Evolutionary conservation across 2,113 vertebrate genomes (phyloP), one percentile per base, ranked within the genome.

Genomic region (Mionectes macconnelli): DNA sequence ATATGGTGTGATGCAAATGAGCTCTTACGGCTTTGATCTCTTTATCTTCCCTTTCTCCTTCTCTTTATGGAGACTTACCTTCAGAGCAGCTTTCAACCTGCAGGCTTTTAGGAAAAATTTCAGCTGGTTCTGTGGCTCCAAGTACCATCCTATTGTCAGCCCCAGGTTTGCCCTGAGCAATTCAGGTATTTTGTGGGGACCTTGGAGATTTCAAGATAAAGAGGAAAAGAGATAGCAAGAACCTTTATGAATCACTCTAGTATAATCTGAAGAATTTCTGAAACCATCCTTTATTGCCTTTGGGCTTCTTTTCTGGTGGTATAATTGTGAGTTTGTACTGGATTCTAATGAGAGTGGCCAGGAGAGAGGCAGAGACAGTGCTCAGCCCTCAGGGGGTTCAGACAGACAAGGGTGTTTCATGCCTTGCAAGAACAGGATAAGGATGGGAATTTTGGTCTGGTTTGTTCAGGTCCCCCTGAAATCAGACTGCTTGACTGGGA

Each of bases 181-280:
- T 49, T 44, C 91, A 96, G 69, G 89, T 84, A 50, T 94, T 97
- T 89, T 94, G 87, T 95, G 96, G 95, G 89, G 89, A 82, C 93
- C 94, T 93, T 6, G 30, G 83, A 92, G 95, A 97, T 97, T 63
- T 92, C 40, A 39, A 89, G 95, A 97, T 97, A 94, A 77, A 87
- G 89, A 77, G 78, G 62, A 75, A 91, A 91, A 50, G 40, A 96
- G 94, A 96, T 95, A 95, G 90, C 20, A 49, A 82, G 70, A 87
- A 69, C 62, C 91, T 97, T 94, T 96, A 74, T 96, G 96, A 97
- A 96, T 97, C 95, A 97, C 60, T 74, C 53, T 27, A 24, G 50
- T 85, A 88, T 50, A 66, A 96, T 96, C 59, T 63, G 67, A 95
- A 95, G 89, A 93, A 96, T 95, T 96, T 89, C 67, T 93, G 83